Evolutionary conservation across 30 jellyfish, hydroid and myxozoan species (phyloP), one percentile per base, ranked within the genome.

Genomic region (Hydractinia symbiolongicarpus): DNA sequence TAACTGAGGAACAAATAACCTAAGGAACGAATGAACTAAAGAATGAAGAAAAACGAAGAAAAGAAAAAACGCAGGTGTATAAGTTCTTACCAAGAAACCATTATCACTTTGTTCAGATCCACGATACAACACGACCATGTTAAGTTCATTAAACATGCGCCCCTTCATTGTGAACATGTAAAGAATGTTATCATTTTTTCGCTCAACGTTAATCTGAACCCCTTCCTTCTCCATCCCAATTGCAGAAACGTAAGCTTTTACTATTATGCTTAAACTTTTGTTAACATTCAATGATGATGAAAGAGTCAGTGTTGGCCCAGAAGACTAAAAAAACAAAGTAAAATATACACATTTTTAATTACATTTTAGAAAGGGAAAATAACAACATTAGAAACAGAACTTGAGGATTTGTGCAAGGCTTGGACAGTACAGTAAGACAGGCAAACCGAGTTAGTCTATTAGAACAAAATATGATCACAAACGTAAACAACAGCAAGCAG

Each of bases 121-220:
- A 44, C 73, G 76, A 77, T 77, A 77, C 56, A 21, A 49, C 79
- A 77, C 52, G 19, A 77, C 21, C 85, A 77, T 55, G 10, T 77
- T 55, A 5, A 77, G 6, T 60, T 77, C 85, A 55, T 77, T 77
- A 55, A 17, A 77, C 77, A 77, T 44, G 14, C 14, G 15, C 9
- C 78, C 85, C 73, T 77, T 77, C 81, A 77, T 52, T 55, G 77
- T 55, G n/a, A 77, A 77, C 21, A 44, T 10, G 54, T 77, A 77
- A 10, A 55, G 20, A 52, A 77, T 50, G 4, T 76, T 76, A 5
- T 77, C 85, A 9, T 44, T 50, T 15, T 50, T 17, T 19, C 55
- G 15, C 52, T 77, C 85, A 10, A 77, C 77, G 19, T 11, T 50
- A 56, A 77, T 64, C 54, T 16, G 72, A 50, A 44, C 57, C 52